Evolutionary conservation across 2,797 vertebrate species (phyloP), one percentile per base, ranked within the genome.

Genomic region (Girardinus metallicus): DNA sequence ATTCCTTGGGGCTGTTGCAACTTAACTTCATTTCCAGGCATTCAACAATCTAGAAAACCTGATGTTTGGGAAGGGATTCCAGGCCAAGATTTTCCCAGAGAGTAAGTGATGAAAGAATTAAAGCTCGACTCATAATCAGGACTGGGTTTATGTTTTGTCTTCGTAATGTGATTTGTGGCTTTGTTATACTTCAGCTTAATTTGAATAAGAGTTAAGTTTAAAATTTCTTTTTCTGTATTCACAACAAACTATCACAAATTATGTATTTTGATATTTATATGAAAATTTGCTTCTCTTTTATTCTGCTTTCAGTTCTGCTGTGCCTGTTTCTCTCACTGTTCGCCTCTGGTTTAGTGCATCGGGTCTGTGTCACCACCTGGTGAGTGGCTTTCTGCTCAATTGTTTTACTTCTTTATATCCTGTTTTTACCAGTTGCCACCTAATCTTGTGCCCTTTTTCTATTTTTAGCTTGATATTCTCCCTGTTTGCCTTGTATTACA

Each of bases 1-100:
- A 4, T 39, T 57, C 13, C 60, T 49, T 36, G 81, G 36, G 41
- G 21, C 21, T 73, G 31, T 75, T 78, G 55, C 6, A 49, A 95
- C 96, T 97, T 97, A 94, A 97, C 91, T 29, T 64, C 8, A 26
- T 2, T 77, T 21, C 4, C 94, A 99, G 98, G 98, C 98, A 86
- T 99, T 99, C 94, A 99, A 97, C 93, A 99, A 99, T 89, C 91
- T 99, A 91, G 98, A 99, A 94, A 99, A 96, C 86, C 88, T 99
- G 44, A 86, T 99, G 26, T 99, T 99, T 15, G 98, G 98, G 26
- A 99, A 99, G 83, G 98, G 98, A 72, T 99, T 99, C 93, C 98
- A 99, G 93, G 98, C 97, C 39, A 99, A 99, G 94, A 98, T 99
- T 81, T 99, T 99, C 85, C 98, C 98, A 0, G 98, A 99, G 89